Evolutionary conservation across 2,888 invertebrate genomes (phyloP).

Genomic region (Bellardia pandia): DNA sequence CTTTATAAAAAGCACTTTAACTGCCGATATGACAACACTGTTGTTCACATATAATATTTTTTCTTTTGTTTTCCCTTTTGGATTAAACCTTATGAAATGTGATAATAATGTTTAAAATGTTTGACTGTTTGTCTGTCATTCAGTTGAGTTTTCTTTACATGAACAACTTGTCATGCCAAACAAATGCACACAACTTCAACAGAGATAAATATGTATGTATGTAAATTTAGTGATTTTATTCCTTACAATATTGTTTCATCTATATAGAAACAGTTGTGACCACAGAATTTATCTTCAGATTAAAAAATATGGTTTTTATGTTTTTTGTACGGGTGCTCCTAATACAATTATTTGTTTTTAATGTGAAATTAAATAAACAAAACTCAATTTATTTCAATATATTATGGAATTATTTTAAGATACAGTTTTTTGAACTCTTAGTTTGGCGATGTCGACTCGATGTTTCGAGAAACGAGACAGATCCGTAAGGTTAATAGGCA

Average conservation of each 20-base stretch:
- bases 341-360: no score
- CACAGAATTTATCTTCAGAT: not conserved
- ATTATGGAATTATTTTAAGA: no score
- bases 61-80: not conserved
- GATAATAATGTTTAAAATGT: slow-evolving; percentile 3
- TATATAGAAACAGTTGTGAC: not conserved
- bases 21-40: no score
- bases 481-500: no score
- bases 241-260: not conserved
- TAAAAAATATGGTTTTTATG: not conserved
- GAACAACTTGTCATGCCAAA: slow-evolving; percentile 3
- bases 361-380: no score
- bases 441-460: no score
- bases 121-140: not conserved
- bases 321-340: no score
- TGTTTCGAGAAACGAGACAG: no score
- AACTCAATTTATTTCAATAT: no score
- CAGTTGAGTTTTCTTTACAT: not conserved
- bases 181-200: slow-evolving; percentile 14
- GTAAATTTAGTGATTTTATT: slow-evolving; percentile 8
- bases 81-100: slow-evolving; percentile 1
- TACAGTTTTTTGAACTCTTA: no score
- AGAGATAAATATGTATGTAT: not conserved
- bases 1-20: no score
- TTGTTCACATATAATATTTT: no score